Conservation (phyloP, 2,113 vertebrate species). For the Apodemus sylvaticus region DNA sequence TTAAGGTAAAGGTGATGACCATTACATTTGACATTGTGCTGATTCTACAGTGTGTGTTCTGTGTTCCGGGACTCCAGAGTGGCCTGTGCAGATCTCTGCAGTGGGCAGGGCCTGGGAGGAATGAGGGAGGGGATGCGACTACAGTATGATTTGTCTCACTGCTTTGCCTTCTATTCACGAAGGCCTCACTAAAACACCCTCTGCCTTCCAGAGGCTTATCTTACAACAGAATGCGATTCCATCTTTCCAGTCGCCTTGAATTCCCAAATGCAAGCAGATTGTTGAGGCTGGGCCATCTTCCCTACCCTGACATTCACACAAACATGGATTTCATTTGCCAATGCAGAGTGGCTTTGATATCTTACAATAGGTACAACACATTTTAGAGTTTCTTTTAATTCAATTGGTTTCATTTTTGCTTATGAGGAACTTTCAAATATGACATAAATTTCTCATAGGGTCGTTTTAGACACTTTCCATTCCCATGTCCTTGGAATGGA, state of each 20-base stretch:
- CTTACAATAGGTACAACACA: not conserved
- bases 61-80: not conserved
- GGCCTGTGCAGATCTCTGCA: not conserved
- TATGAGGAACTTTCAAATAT: not conserved
- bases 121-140: no score
- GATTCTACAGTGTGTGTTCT: not conserved
- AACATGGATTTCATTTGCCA: not conserved
- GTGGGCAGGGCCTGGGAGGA: not conserved
- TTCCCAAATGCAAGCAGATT: not conserved
- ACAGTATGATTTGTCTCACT: fast-evolving
- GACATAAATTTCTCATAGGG: not conserved
- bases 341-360: not conserved
- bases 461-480: not conserved
- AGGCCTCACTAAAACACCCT: not conserved
- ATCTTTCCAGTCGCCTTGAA: not conserved
- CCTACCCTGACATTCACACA: fast-evolving
- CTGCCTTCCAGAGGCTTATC: not conserved
- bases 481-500: not conserved
- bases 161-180: not conserved
- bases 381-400: not conserved
- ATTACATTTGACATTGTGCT: fast-evolving
- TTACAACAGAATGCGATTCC: not conserved
- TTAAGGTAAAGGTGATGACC: not conserved
- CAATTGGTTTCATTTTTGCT: not conserved
- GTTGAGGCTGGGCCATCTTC: fast-evolving